These are phyloP conservation scores for Drosophila anomelani DNA, from an alignment of 2,888 invertebrate species.

Conservation along the genomic window DNA sequence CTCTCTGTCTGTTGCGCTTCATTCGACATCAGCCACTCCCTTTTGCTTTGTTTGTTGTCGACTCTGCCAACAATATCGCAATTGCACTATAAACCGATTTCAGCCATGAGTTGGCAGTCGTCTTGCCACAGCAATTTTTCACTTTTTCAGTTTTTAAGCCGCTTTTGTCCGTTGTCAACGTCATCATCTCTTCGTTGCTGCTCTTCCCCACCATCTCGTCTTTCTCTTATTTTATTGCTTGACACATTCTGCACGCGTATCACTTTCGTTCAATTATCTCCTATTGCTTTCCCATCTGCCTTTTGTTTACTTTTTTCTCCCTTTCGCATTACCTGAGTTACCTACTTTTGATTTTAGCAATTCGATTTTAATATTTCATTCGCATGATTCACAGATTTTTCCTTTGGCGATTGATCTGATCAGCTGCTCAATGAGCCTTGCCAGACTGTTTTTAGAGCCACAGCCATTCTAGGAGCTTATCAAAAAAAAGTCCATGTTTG, in stretches of 20 bases:
- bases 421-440: conserved; percentile 59
- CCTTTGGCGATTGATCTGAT: conserved; percentile 42
- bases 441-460: conserved; percentile 47
- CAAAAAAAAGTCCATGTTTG: conserved; percentile 45
- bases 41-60: conserved; percentile 50
- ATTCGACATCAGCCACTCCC: conserved; percentile 57
- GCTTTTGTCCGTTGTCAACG: conserved; percentile 30
- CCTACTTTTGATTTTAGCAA: conserved; percentile 44
- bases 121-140: conserved; percentile 16
- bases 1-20: conserved; percentile 52
- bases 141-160: conserved; percentile 28
- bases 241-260: conserved; percentile 53
- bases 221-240: conserved; percentile 16
- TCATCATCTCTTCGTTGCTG: conserved; percentile 28
- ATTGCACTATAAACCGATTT: conserved; percentile 33
- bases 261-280: conserved; percentile 67
- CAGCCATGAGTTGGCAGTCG: conserved; percentile 27
- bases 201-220: not conserved
- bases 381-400: conserved; percentile 7
- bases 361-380: conserved; percentile 15
- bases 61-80: conserved; percentile 10
- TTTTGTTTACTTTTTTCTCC: conserved; percentile 22
- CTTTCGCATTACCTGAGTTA: conserved; percentile 29
- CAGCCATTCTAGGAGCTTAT: conserved; percentile 55
- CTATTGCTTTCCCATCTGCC: conserved; percentile 23